phyloP scores from a whole-genome alignment of 64 coral and sea anemone genomes.

The Stichodactyla mertensii region DNA sequence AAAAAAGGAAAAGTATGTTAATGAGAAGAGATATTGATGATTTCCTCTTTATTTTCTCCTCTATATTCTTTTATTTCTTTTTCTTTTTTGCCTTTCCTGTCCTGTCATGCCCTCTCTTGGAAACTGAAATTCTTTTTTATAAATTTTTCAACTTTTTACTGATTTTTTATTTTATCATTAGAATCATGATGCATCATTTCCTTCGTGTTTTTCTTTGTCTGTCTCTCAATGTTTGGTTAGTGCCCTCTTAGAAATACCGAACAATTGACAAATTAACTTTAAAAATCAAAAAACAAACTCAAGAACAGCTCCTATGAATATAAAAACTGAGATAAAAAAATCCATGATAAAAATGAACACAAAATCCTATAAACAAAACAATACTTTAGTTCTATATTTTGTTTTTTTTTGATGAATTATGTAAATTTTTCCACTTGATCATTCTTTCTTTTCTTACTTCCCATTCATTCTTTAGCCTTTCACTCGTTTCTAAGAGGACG shows the following conservation, averaged over 20 bases:
- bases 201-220: conserved; percentile 34
- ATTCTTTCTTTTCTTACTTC: neutral
- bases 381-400: too few species aligned
- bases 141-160: neutral
- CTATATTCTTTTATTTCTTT: neutral
- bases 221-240: conserved; percentile 17
- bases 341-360: neutral
- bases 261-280: conserved; percentile 14
- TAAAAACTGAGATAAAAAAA: neutral
- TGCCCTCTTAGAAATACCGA: conserved; percentile 27
- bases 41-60: neutral
- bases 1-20: neutral
- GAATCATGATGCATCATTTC: neutral
- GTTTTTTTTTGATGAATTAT: too few species aligned
- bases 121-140: neutral
- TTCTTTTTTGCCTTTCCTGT: neutral
- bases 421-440: neutral
- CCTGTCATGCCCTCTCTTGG: neutral
- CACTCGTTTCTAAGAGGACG: too few species aligned
- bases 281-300: conserved; percentile 1
- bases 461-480: neutral
- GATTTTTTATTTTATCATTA: neutral
- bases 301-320: neutral
- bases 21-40: neutral
- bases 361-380: neutral